Evolutionary conservation across 2,888 invertebrate species (phyloP).

Genomic region (Hyalella azteca): DNA sequence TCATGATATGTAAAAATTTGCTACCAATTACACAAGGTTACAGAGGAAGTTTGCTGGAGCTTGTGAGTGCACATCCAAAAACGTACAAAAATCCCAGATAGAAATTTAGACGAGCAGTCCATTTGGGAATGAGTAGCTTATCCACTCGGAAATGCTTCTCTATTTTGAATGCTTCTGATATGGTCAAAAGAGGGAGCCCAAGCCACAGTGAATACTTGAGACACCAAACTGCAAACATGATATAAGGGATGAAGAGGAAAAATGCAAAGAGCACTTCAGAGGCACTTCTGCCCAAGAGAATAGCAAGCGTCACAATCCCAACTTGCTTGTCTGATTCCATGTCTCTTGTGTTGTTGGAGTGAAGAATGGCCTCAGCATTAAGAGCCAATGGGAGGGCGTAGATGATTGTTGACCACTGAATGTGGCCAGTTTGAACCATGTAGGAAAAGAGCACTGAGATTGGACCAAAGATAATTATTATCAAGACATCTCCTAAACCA

Average conservation of each 20-base stretch:
- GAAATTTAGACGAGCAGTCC: slow-evolving; percentile 88
- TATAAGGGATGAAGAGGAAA: slow-evolving; percentile 88
- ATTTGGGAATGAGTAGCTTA: slow-evolving; percentile 81
- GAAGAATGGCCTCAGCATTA: slow-evolving; percentile 93
- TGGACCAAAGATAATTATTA: slow-evolving; percentile 91
- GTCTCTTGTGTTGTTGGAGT: slow-evolving; percentile 93
- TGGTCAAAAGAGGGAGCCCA: slow-evolving; percentile 82
- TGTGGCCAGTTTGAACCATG: slow-evolving; percentile 86
- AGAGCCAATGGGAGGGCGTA: slow-evolving; percentile 92
- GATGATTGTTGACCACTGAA: slow-evolving; percentile 89
- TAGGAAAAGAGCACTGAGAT: slow-evolving; percentile 92
- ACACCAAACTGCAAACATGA: slow-evolving; percentile 83
- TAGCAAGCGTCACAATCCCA: slow-evolving; percentile 93
- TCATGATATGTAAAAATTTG: no score
- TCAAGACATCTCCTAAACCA: slow-evolving; percentile 89
- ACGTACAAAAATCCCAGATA: slow-evolving; percentile 90
- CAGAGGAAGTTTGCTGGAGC: slow-evolving; percentile 50
- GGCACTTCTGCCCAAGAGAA: slow-evolving; percentile 86
- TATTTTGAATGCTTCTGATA: slow-evolving; percentile 86
- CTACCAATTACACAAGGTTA: no score
- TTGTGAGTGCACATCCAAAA: slow-evolving; percentile 67
- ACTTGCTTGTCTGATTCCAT: slow-evolving; percentile 85
- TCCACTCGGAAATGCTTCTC: slow-evolving; percentile 86
- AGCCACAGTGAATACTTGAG: slow-evolving; percentile 87
- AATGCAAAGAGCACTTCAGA: slow-evolving; percentile 90